Evolutionary conservation across 2,113 vertebrate species (phyloP).

Genomic region (Eublepharis macularius): DNA sequence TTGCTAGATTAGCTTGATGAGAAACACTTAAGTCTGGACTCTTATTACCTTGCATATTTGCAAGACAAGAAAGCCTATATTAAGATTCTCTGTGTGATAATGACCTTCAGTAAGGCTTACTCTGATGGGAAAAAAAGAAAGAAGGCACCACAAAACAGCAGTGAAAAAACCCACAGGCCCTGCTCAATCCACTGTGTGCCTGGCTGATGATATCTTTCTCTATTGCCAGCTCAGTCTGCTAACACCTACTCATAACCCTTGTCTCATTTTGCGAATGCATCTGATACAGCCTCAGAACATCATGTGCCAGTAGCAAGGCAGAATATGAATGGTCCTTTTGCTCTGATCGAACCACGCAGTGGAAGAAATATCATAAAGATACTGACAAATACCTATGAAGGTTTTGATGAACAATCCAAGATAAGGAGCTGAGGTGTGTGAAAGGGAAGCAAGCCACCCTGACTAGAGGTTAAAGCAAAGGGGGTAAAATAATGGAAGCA

Average conservation of each 20-base stretch:
- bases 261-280: not conserved
- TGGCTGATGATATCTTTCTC: not conserved
- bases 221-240: rapidly evolving
- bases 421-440: not conserved
- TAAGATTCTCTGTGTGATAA: not conserved
- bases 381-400: too few relatives aligned
- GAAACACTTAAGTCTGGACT: not conserved
- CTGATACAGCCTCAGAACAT: not conserved
- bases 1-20: not conserved
- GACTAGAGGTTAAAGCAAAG: not conserved
- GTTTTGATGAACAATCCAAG: not conserved
- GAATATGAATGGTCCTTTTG: not conserved
- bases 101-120: not conserved
- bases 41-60: not conserved
- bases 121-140: not conserved
- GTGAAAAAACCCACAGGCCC: not conserved
- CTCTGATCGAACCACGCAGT: not conserved
- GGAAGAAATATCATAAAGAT: not conserved
- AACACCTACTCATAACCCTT: not conserved
- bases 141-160: not conserved
- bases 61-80: not conserved
- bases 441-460: not conserved
- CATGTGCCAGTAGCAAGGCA: not conserved
- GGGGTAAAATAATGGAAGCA: not conserved
- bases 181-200: too few relatives aligned